These are phyloP conservation scores for Eublepharis macularius DNA, from an alignment of 2,113 vertebrate species.

Conservation along the genomic window DNA sequence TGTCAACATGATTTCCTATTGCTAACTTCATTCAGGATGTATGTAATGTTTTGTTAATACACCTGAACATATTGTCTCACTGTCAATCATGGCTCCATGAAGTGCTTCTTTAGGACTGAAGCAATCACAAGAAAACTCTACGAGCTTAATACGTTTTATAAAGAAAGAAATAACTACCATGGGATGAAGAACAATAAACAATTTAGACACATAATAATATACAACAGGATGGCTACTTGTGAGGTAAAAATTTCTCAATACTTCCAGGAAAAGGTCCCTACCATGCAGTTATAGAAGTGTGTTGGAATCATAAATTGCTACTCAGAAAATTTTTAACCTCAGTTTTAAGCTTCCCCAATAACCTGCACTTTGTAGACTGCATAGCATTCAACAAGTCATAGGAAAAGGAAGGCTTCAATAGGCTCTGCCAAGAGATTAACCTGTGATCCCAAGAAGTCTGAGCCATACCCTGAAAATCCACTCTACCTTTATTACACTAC, in stretches of 20 bases:
- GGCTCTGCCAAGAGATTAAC: background rate
- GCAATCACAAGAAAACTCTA: background rate
- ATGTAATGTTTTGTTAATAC: background rate
- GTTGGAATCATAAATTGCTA: constrained; percentile 11
- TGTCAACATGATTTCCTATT: background rate
- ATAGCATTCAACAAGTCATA: background rate
- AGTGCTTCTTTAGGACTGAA: background rate
- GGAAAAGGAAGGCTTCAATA: background rate
- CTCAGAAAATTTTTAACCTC: constrained; percentile 5
- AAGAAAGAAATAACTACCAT: background rate
- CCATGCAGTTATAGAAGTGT: background rate
- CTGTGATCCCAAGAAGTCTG: constrained; percentile 16
- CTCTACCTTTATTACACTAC: background rate
- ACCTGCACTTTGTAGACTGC: background rate
- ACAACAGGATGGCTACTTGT: constrained; percentile 1
- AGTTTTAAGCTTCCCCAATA: constrained; percentile 11
- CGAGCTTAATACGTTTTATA: background rate
- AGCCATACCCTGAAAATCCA: background rate
- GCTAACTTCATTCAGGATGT: background rate
- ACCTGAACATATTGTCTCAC: background rate
- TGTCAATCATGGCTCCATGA: background rate
- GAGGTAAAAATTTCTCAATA: background rate
- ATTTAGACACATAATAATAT: background rate
- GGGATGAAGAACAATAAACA: background rate
- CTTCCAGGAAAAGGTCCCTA: constrained; percentile 7